These are phyloP conservation scores for Capromys pilorides DNA, from an alignment of 2,797 vertebrate genomes.

Conservation along the genomic window DNA sequence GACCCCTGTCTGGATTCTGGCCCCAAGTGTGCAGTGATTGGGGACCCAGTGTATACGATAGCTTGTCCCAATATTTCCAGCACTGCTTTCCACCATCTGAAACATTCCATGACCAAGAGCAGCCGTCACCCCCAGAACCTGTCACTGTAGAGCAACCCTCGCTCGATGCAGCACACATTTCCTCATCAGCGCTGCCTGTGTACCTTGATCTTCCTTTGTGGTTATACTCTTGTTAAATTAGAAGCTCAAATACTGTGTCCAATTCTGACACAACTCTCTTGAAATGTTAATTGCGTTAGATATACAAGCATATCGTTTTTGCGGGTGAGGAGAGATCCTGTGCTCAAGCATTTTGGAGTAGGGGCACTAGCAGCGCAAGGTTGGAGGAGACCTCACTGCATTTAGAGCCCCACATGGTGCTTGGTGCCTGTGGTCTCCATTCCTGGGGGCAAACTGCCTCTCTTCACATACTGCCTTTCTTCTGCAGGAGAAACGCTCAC, in stretches of 20 bases:
- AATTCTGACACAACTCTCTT: background rate
- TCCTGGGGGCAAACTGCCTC: background rate
- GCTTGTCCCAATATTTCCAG: background rate
- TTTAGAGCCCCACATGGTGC: background rate
- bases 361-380: too few relatives aligned
- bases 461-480: background rate
- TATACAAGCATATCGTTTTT: background rate
- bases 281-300: background rate
- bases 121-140: background rate
- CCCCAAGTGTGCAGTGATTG: too few relatives aligned
- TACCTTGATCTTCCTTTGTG: background rate
- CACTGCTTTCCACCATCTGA: background rate
- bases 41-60: background rate
- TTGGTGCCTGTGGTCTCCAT: background rate
- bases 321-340: background rate
- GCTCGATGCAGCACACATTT: background rate
- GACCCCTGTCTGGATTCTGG: background rate
- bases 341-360: background rate
- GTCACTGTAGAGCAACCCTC: background rate
- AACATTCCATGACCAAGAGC: background rate
- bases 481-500: background rate
- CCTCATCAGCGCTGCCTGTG: background rate
- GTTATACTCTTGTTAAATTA: background rate
- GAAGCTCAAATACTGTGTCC: background rate
- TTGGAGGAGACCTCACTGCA: background rate